Percentiles rank a stretch among this genome's conserved stretches.
Conservation (phyloP, 2,797 vertebrate species). For the Cottoperca gobio region DNA sequence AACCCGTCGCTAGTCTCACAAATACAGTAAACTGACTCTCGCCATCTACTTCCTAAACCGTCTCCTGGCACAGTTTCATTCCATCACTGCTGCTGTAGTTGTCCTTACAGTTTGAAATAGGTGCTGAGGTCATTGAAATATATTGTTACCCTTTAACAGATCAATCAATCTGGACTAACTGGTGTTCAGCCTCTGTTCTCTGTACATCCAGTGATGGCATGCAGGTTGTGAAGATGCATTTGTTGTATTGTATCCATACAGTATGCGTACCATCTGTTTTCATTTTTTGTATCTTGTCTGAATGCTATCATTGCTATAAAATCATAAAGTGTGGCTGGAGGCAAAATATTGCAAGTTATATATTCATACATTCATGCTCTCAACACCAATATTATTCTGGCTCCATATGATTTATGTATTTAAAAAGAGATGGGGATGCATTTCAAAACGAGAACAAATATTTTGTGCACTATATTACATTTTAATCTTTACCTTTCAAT, state of each 20-base stretch:
- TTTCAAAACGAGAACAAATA: slow-evolving; percentile 7
- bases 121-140: background rate
- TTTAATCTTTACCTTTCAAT: background rate
- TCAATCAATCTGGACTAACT: background rate
- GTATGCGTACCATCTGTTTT: background rate
- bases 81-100: background rate
- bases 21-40: too few relatives aligned
- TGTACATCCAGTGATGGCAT: background rate
- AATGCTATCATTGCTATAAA: slow-evolving; percentile 31
- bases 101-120: background rate
- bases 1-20: too few relatives aligned
- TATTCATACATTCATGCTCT: slow-evolving; percentile 47
- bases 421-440: slow-evolving; percentile 18
- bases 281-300: slow-evolving; percentile 16
- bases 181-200: background rate
- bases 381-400: slow-evolving; percentile 51
- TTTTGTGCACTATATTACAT: background rate
- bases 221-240: background rate
- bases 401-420: slow-evolving; percentile 34
- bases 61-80: too few relatives aligned
- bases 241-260: background rate
- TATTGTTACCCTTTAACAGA: background rate
- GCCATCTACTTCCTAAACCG: too few relatives aligned
- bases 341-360: slow-evolving; percentile 47
- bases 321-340: slow-evolving; percentile 30